phyloP scores from a whole-genome alignment of 1,140 invertebrate species.

The Stegodyphus dumicola region DNA sequence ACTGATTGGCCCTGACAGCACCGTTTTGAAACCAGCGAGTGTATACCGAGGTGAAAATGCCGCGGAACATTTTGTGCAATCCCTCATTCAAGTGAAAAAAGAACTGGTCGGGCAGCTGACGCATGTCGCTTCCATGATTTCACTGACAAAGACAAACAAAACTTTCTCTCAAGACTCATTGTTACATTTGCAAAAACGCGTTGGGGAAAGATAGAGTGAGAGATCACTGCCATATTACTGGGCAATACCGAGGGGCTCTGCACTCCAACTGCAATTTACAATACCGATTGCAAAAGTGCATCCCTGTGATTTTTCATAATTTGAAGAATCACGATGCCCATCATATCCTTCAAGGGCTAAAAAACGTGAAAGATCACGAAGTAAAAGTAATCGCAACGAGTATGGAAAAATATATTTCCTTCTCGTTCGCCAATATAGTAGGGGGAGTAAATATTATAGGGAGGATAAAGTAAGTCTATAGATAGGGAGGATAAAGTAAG shows the following conservation, averaged over 20 bases:
- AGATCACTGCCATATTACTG: too few relatives aligned
- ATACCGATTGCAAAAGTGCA: neutral
- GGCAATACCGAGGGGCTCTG: slow-evolving; percentile 7
- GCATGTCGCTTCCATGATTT: too few relatives aligned
- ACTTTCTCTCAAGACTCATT: neutral
- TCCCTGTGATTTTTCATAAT: slow-evolving; percentile 37
- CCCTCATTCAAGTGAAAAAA: neutral
- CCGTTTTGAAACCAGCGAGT: neutral
- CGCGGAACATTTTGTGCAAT: neutral
- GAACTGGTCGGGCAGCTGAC: neutral
- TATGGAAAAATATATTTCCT: slow-evolving; percentile 3
- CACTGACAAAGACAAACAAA: neutral
- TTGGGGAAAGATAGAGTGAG: neutral
- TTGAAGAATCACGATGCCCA: neutral
- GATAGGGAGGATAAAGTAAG: neutral
- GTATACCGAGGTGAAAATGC: slow-evolving; percentile 9
- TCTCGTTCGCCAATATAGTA: neutral
- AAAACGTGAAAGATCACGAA: neutral
- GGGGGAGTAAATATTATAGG: too few relatives aligned
- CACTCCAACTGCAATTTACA: slow-evolving; percentile 17
- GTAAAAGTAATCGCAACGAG: neutral
- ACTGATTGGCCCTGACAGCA: too few relatives aligned
- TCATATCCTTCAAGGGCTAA: neutral
- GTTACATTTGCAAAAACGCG: neutral
- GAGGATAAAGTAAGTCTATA: too few relatives aligned